Percentiles rank a stretch among this genome's conserved stretches.
Evolutionary conservation across 1,140 invertebrate genomes (phyloP).

Genomic region (Bombus ignitus): DNA sequence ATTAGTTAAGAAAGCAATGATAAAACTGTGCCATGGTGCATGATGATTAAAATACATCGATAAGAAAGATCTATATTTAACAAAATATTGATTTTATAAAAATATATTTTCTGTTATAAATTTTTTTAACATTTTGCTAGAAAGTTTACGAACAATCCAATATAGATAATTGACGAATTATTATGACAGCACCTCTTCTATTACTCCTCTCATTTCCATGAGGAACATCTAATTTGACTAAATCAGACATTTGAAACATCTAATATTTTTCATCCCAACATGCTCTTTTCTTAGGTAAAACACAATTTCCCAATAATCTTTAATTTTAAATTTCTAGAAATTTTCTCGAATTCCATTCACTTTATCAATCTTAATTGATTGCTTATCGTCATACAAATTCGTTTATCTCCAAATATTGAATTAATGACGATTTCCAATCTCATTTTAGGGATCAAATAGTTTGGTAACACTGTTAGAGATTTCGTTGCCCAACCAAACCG

Average conservation of each 20-base stretch:
- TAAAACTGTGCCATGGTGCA: not conserved
- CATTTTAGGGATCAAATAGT: not conserved
- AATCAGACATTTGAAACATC: not conserved
- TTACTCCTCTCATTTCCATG: not conserved
- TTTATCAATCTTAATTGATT: not conserved
- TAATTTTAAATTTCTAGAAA: not conserved
- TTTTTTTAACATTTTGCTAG: not conserved
- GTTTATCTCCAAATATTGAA: not conserved
- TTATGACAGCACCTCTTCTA: not conserved
- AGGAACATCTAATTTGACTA: not conserved
- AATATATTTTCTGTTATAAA: not conserved
- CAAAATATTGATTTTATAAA: not conserved
- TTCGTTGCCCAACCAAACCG: constrained; percentile 30
- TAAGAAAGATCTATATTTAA: not conserved
- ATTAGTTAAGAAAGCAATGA: not conserved
- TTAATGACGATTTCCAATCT: not conserved
- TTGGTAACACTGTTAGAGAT: not conserved
- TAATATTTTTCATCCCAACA: not conserved
- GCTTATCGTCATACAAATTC: not conserved
- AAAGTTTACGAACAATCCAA: not conserved
- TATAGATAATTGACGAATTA: not conserved
- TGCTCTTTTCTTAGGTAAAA: not conserved
- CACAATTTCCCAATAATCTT: not conserved
- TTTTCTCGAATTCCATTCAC: not conserved
- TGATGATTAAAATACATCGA: not conserved